Base-by-base conservation (phyloP, 2,888 invertebrate genomes). In the Phlogophora meticulosa region DNA sequence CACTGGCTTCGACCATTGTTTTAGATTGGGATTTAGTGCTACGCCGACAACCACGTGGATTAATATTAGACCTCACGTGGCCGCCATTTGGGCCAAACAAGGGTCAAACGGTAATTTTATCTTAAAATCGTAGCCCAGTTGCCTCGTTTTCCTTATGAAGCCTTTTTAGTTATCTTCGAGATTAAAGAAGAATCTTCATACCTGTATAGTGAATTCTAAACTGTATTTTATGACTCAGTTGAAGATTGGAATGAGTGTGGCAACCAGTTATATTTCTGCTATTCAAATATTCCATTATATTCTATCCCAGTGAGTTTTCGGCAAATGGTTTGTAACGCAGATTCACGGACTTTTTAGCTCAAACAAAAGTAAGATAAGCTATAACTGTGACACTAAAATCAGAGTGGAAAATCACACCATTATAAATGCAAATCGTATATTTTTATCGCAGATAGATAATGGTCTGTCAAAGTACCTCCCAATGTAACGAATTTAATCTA, bases 21-120 rank as follows among this genome's bases (percentile, higher is more conserved):
- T 61, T 61, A 28, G 60, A 67, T 75, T 60, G 78, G 74, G 78
- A 49, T 67, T 78, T 73, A 74, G 53, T 61, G 67, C 73, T 57
- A 55, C 60, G 34, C 46, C 34, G 17, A n/a, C 43, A 11, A 32
- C 22, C 60, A 32, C 55, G 66, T 32, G 70, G 53, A 62, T 70
- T 64, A 51, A 56, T 65, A 42, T 55, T 24, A 20, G 32, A 15
- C 36, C n/a, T 42, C 76, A 58, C 70, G 55, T 63, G 76, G 10
- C 46, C 15, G 2, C 40, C 11, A 11, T 22, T 52, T 20, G 28
- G 51, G 17, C 32, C 28, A 34, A 49, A 20, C 42, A 32, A 34
- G 1, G 34, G 36, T 22, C 28, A 13, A 17, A 53, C 32, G 36
- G 9, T 62, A 63, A 63, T 58, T 46, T 43, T n/a, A 1, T n/a